Evolutionary conservation across 2,113 vertebrate species (phyloP), one percentile per base, ranked within the genome.

Genomic region (Xerus inauris): DNA sequence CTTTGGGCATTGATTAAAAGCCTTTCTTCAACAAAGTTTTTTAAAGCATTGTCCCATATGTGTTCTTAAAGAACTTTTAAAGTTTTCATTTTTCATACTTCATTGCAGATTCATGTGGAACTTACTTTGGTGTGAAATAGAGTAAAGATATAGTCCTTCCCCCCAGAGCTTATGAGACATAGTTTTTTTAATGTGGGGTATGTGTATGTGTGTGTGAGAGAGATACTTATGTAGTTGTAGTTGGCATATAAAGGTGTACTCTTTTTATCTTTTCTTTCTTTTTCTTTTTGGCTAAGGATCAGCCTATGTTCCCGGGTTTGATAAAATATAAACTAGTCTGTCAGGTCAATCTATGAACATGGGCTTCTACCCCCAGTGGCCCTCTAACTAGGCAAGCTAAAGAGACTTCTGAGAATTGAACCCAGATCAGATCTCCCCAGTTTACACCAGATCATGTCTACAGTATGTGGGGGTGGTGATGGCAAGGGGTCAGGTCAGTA

Each of bases 1-100:
- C 71, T 96, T 95, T 73, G 12, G 38, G 17, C 45, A 73, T 87
- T 87, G 8, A 73, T 59, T 92, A n/a, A 84, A 94, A 89, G 11
- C 4, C 54, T 45, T 64, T 95, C 47, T 80, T 83, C 5, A 91
- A 14, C 16, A 28, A 14, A 75, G 0, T 80, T 91, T 94, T 84
- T 95, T 87, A 73, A 92, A 77, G 38, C 1, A 12, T 38, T 86
- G 8, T 82, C 6, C 71, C 54, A 4, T n/a, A 28, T 88, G 6
- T 54, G 80, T 92, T 90, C 24, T 95, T 73, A 40, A 42, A 89
- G 9, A 90, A 49, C 35, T 67, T 40, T 87, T 80, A 87, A 65
- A 57, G 54, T 40, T 65, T 87, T 47, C 24, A 54, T 75, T 87
- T n/a, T 94, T 94, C 79, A 57, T 91, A 14, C 40, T 59, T 75